Conservation (phyloP, 2,113 vertebrate genomes). For the Elgaria multicarinata region DNA sequence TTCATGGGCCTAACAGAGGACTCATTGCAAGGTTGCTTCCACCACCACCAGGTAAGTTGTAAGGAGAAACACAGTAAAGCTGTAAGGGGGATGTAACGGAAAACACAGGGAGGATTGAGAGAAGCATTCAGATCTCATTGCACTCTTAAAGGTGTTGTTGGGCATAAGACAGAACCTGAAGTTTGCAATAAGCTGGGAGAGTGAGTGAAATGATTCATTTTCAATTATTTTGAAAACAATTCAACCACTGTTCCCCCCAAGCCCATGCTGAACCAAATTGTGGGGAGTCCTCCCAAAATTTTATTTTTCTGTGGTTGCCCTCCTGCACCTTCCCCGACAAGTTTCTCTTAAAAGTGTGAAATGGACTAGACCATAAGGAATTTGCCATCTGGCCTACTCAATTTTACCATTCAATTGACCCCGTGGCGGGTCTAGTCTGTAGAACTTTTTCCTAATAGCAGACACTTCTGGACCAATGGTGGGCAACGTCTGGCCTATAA, state of each 20-base stretch:
- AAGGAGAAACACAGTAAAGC: too few relatives aligned
- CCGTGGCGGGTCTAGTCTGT: not conserved
- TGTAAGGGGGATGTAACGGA: not conserved
- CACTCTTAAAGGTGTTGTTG: not conserved
- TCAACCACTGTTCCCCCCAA: not conserved
- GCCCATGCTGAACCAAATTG: not conserved
- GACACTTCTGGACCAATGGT: too few relatives aligned
- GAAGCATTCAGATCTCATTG: not conserved
- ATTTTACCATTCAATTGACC: not conserved
- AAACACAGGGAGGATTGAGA: not conserved
- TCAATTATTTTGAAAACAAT: not conserved
- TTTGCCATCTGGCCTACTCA: not conserved
- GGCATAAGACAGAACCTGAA: not conserved
- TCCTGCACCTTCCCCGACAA: not conserved
- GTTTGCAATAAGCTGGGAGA: not conserved
- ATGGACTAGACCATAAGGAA: not conserved
- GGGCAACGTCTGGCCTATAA: too few relatives aligned
- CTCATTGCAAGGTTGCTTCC: not conserved
- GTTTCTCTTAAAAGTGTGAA: not conserved
- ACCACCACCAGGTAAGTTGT: not conserved
- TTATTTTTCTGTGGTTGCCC: too few relatives aligned
- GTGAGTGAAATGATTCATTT: not conserved
- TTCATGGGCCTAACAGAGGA: not conserved
- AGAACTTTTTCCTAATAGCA: too few relatives aligned
- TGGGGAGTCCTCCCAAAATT: not conserved